Base-by-base conservation (phyloP, 2,113 vertebrate species). In the Bucco capensis region DNA sequence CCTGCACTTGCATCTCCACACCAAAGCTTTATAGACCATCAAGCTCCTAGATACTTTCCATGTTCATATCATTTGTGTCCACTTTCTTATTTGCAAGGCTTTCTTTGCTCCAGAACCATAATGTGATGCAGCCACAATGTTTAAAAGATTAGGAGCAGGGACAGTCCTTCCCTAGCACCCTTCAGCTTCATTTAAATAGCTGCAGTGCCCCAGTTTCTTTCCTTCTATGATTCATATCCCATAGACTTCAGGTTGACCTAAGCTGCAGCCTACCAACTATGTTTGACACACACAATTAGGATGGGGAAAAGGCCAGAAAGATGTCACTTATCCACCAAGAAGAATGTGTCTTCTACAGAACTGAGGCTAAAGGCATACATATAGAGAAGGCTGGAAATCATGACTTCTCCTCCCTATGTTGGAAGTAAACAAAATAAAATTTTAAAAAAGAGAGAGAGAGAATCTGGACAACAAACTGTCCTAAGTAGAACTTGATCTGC, bases 171-270 rank as follows among this genome's bases (percentile, higher is more conserved):
- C 58, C 78, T n/a, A 70, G 86, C 84, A 96, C 79, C 89, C 91
- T 85, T 76, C 87, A 79, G 50, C 81, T 69, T 19, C 51, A 53
- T 87, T 1, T 8, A 61, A 94, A 95, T 91, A 95, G 94, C 95
- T 94, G 93, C 95, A 96, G 87, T 95, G 94, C 78, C 93, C 94
- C 93, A 95, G 91, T 95, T 96, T 94, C 94, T 35, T 14, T 30
- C 62, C 92, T 50, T 77, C 81, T 89, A 8, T 91, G 89, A 94
- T 92, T 87, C 94, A 89, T 18, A 82, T 40, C 84, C 89, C 86
- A 49, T 31, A 57, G 83, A 17, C 46, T 73, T 90, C 79, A 73
- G 77, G 71, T 14, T 81, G 73, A 58, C 89, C 73, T 2, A 7
- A 33, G 62, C 86, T 54, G 86, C 86, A 86, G 91, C 73, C 80